Base-by-base conservation (phyloP, 1,140 invertebrate genomes). In the Acromyrmex heyeri region DNA sequence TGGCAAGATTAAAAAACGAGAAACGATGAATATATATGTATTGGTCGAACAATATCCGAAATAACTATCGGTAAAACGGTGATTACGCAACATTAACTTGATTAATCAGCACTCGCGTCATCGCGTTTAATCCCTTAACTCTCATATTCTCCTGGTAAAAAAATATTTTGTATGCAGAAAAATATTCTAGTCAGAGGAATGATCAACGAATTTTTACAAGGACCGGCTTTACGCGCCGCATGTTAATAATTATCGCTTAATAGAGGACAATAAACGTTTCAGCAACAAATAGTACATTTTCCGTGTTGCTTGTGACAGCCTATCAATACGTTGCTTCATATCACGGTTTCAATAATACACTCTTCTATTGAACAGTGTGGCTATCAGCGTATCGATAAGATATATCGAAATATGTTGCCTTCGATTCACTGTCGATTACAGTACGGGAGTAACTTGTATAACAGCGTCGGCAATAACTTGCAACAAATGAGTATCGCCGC, bases 121-220 rank as follows among this genome's bases (percentile, higher is more conserved):
- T 72, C 65, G 38, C 53, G 18, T 61, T 55, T 48, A 44, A 82
- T 72, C 53, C 38, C 18, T 48, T 21, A 82, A 59, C 24, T 82
- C 38, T 14, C 34, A 1, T 61, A 83, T 50, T 61, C 55, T 83
- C 55, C 27, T 12, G 78, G 24, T 73, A 83, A 83, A 83, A 83
- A 83, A 83, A 83, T 83, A 83, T 50, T 48, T 61, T 61, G 69
- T 24, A 16, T 61, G 27, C 79, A 61, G 55, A 83, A 83, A 73
- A 83, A 83, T 83, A 83, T 83, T 73, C 44, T 73, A 72, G 27
- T 79, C 30, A 5, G 14, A 18, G 38, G 48, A 83, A 73, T 18
- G n/a, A 10, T 83, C 21, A 73, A 75, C 67, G 24, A 83, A 83
- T 75, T 73, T 69, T 83, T 75, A 83, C 38, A 83, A 73, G 38